Evolutionary conservation across 2,113 vertebrate genomes (phyloP).

Genomic region (Oncorhynchus masou): DNA sequence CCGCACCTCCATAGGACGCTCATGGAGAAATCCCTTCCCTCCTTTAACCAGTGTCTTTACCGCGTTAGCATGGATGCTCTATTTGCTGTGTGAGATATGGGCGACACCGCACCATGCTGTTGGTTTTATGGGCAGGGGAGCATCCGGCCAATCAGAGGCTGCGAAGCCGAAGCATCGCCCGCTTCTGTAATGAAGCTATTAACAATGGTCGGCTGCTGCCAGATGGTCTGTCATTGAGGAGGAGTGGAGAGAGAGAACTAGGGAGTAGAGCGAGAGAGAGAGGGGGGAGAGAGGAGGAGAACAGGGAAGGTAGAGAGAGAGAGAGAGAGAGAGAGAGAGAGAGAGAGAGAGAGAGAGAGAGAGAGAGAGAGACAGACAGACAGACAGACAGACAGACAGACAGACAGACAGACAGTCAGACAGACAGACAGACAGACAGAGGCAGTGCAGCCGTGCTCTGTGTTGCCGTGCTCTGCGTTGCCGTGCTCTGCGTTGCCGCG

Average conservation of each 20-base stretch:
- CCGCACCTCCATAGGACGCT: not conserved
- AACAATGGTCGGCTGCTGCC: conserved; percentile 70
- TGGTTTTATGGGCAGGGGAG: conserved; percentile 32
- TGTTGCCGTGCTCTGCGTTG: no score
- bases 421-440: no score
- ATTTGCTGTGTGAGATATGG: conserved; percentile 28
- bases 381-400: no score
- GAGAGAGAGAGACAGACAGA: no score
- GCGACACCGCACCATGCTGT: conserved; percentile 14
- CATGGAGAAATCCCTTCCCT: conserved; percentile 32
- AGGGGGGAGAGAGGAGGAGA: conserved; percentile 8
- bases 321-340: conserved; percentile 14
- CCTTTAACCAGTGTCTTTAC: conserved; percentile 25
- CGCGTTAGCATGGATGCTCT: not conserved
- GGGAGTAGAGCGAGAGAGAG: not conserved
- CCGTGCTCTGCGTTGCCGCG: no score
- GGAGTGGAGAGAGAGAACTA: conserved; percentile 24
- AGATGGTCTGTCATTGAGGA: conserved; percentile 69
- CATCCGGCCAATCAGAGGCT: conserved; percentile 48
- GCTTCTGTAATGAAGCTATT: conserved; percentile 68
- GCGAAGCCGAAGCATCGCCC: conserved; percentile 40
- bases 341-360: not conserved
- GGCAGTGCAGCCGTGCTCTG: no score
- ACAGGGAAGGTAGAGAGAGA: conserved; percentile 6
- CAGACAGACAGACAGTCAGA: no score